These are phyloP conservation scores for Ammodramus savannarum DNA, from an alignment of 2,113 vertebrate genomes.

Conservation along the genomic window DNA sequence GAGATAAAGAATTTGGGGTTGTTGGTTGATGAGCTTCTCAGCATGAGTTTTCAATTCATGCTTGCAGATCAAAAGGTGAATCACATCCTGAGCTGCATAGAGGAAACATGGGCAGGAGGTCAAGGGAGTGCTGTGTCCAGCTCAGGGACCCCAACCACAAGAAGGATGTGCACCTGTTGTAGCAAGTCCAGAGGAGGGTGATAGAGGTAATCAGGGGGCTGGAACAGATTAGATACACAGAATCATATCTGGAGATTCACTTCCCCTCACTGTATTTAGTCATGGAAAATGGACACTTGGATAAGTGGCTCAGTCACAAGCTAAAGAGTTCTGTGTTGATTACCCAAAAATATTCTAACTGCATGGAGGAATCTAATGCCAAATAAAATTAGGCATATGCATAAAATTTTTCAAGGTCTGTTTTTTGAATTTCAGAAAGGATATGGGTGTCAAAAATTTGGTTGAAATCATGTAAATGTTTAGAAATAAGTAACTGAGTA, in stretches of 20 bases:
- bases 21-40: background rate
- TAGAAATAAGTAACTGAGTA: constrained; percentile 14
- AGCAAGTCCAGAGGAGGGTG: background rate
- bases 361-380: background rate
- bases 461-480: constrained; percentile 1
- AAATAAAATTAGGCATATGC: background rate
- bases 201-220: background rate
- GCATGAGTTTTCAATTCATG: rapidly evolving
- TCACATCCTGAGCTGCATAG: background rate
- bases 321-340: background rate
- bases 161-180: background rate
- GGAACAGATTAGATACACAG: background rate
- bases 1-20: background rate
- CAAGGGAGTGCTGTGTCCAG: background rate
- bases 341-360: background rate
- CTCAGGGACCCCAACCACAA: background rate
- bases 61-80: background rate
- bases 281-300: background rate
- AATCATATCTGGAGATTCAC: background rate
- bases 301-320: background rate
- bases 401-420: background rate
- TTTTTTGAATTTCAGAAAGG: background rate
- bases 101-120: background rate
- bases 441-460: background rate
- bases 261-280: background rate